Conservation (phyloP, 2,113 vertebrate genomes). For the Puffinus mauretanicus region DNA sequence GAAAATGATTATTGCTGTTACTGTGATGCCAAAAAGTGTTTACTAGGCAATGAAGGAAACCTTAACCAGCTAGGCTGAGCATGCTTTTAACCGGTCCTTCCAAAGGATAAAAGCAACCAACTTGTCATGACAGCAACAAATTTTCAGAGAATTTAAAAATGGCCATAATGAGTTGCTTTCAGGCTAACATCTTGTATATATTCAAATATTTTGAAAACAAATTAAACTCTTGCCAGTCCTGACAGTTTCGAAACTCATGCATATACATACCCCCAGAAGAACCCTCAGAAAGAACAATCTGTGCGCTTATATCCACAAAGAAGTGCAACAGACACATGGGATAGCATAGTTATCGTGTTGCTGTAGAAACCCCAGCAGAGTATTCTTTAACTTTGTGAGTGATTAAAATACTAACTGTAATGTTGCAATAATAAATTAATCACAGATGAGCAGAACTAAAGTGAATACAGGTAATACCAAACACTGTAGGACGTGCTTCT, state of each 20-base stretch:
- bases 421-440: background rate
- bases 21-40: background rate
- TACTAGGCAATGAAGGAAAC: background rate
- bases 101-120: conserved; percentile 10
- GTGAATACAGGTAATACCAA: background rate
- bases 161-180: background rate
- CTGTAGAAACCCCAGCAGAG: background rate
- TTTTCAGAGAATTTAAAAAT: background rate
- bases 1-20: background rate
- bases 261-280: background rate
- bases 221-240: background rate
- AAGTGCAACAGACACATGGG: background rate
- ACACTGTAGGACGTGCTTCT: background rate
- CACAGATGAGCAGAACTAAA: background rate
- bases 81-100: background rate
- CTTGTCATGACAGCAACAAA: background rate
- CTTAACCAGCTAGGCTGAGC: background rate
- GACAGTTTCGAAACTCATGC: background rate
- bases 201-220: background rate
- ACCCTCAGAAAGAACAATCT: background rate
- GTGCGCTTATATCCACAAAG: background rate
- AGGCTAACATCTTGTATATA: background rate
- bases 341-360: background rate
- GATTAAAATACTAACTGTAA: background rate
- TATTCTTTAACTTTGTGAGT: background rate